phyloP scores from a whole-genome alignment of 2,113 vertebrate genomes.

The Uropsilus gracilis region DNA sequence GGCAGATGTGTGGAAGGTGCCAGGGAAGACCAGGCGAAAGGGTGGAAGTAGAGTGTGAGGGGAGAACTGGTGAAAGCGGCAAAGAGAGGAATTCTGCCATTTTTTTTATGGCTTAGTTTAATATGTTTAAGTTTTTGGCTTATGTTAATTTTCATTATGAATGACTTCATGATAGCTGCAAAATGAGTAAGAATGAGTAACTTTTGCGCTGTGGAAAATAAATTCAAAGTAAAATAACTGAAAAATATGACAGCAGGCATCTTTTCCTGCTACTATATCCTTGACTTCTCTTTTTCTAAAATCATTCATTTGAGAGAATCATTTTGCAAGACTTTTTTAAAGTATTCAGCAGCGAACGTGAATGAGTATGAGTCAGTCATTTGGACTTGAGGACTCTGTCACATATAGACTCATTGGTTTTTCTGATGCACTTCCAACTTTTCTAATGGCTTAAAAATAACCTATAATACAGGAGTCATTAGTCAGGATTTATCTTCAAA shows the following conservation, averaged over 20 bases:
- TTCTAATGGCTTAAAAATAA: slow-evolving; percentile 52
- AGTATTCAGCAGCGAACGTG: background rate
- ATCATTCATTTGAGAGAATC: background rate
- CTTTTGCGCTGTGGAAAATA: background rate
- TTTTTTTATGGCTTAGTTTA: background rate
- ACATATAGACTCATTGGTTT: background rate
- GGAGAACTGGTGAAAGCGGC: background rate
- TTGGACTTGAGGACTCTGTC: background rate
- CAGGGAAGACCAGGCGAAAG: no score
- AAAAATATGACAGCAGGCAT: background rate
- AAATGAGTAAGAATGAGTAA: background rate
- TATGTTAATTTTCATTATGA: background rate
- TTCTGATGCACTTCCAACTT: slow-evolving; percentile 20
- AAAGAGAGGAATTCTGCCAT: background rate
- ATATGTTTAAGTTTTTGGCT: background rate
- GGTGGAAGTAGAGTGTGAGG: background rate
- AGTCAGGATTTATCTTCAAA: slow-evolving; percentile 67
- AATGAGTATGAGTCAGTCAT: background rate
- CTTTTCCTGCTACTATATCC: no score
- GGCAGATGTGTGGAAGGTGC: no score
- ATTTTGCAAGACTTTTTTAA: background rate
- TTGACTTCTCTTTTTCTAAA: background rate
- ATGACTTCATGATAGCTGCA: background rate
- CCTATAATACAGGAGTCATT: background rate
- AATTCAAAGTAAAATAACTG: background rate